These are phyloP conservation scores for Ambastaia sidthimunki DNA, from an alignment of 2,797 vertebrate species.

Conservation along the genomic window DNA sequence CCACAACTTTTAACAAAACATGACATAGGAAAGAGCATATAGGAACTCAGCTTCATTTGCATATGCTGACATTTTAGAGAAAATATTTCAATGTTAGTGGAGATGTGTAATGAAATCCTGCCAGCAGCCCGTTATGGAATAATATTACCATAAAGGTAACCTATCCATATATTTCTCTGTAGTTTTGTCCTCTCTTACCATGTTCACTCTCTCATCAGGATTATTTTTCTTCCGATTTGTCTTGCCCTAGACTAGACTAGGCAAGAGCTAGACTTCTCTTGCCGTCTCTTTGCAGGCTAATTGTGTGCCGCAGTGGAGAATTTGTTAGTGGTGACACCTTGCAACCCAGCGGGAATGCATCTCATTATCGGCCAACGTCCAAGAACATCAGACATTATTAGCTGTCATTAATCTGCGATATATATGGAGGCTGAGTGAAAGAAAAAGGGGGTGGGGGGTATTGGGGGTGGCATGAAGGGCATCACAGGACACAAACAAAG, in stretches of 20 bases:
- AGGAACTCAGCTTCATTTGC: conserved; percentile 92
- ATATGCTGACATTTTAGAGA: conserved; percentile 99
- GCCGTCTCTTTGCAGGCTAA: conserved; percentile 96
- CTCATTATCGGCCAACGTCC: conserved; percentile 98
- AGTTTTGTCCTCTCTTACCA: conserved; percentile 57
- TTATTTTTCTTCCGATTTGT: conserved; percentile 82
- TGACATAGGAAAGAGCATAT: conserved; percentile 77
- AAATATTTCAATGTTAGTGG: conserved; percentile 96
- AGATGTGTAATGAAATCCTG: conserved; percentile 99
- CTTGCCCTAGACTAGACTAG: conserved; percentile 70
- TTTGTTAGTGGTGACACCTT: conserved; percentile 99
- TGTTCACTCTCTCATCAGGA: conserved; percentile 46
- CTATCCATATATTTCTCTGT: conserved; percentile 88
- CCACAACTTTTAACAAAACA: conserved; percentile 91
- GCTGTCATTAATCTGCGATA: conserved; percentile 99
- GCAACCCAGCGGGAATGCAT: conserved; percentile 95
- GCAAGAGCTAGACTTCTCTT: conserved; percentile 87
- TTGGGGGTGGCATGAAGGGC: conserved; percentile 54
- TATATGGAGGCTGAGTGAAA: conserved; percentile 74
- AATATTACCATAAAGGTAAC: conserved; percentile 99
- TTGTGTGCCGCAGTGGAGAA: conserved; percentile 89
- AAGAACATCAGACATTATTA: conserved; percentile 99
- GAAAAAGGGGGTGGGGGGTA: conserved; percentile 26
- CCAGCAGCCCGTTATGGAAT: conserved; percentile 97
- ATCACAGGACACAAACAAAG: conserved; percentile 78